Evolutionary conservation across 92 coral and sea anemone species (phyloP).

Genomic region (Palythoa heliodiscus): DNA sequence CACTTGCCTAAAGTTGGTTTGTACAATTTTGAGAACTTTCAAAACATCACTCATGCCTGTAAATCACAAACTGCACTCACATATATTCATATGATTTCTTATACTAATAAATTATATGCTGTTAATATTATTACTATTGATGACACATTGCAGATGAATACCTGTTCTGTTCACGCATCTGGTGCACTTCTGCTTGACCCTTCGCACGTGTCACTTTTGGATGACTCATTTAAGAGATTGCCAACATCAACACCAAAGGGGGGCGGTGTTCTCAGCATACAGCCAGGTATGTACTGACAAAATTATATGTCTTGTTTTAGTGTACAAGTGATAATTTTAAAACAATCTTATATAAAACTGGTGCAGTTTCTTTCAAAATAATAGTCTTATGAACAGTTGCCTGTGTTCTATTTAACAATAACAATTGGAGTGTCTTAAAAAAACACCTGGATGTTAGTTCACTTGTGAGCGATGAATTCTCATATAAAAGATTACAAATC

Average conservation of each 20-base stretch:
- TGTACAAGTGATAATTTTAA: too few relatives aligned
- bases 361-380: too few relatives aligned
- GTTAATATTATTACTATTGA: background rate
- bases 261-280: background rate
- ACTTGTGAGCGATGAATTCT: too few relatives aligned
- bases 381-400: background rate
- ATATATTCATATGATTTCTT: too few relatives aligned
- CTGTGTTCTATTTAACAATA: too few relatives aligned
- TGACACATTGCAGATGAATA: constrained; percentile 78
- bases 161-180: constrained; percentile 85
- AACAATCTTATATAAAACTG: too few relatives aligned
- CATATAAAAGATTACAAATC: too few relatives aligned
- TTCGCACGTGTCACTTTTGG: constrained; percentile 70
- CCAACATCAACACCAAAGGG: constrained; percentile 67
- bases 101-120: too few relatives aligned
- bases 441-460: too few relatives aligned
- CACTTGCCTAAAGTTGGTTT: too few relatives aligned
- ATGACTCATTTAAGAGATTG: constrained; percentile 71
- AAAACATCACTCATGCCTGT: constrained; percentile 59
- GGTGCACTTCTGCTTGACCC: constrained; percentile 91
- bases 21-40: constrained; percentile 56
- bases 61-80: constrained; percentile 56
- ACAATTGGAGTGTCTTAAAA: too few relatives aligned
- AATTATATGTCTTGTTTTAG: background rate
- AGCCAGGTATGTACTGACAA: background rate